phyloP scores from a whole-genome alignment of 2,888 invertebrate species.

The Argynnis bischoffii region DNA sequence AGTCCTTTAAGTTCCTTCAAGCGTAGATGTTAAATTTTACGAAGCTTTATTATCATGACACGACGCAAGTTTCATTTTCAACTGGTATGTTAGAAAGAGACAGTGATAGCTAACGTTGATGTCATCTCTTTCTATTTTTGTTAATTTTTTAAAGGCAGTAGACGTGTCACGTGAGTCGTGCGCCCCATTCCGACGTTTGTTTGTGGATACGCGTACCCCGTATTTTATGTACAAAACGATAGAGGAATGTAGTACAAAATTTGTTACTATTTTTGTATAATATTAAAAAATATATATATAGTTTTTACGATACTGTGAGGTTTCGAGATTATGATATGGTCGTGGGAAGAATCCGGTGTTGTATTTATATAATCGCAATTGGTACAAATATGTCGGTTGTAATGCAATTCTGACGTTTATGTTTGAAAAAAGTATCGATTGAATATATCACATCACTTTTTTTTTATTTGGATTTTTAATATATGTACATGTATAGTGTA shows the following conservation, averaged over 20 bases:
- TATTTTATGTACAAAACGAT: conserved; percentile 73
- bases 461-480: too few relatives aligned
- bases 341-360: conserved; percentile 45
- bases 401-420: too few relatives aligned
- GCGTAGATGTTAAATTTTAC: too few relatives aligned
- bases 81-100: not conserved
- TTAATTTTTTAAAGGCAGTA: not conserved
- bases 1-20: too few relatives aligned
- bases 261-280: conserved; percentile 82
- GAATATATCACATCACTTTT: too few relatives aligned
- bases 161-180: conserved; percentile 45
- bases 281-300: conserved; percentile 71
- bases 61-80: not conserved
- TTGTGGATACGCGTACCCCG: conserved; percentile 46
- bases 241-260: conserved; percentile 79
- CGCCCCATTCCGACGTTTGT: conserved; percentile 43
- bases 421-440: too few relatives aligned
- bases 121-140: not conserved
- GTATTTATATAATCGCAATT: not conserved
- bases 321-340: conserved; percentile 51
- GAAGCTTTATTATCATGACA: not conserved
- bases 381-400: not conserved
- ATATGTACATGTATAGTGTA: too few relatives aligned
- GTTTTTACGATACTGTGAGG: conserved; percentile 61
- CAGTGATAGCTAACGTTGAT: not conserved